Conservation (phyloP, 1,140 invertebrate species). For the Saccostrea echinata region DNA sequence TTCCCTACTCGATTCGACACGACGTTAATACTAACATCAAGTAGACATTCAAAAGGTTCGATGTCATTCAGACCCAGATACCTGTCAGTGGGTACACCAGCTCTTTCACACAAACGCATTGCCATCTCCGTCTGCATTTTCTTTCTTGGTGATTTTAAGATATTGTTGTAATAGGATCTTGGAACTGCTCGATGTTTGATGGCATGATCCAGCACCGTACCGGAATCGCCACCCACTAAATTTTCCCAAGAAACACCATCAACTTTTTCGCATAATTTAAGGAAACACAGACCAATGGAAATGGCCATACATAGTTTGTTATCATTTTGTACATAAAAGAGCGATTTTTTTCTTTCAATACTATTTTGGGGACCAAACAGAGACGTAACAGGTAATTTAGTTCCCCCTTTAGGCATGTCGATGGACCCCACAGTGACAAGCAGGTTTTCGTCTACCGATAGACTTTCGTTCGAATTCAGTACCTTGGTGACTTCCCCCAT, state of each 20-base stretch:
- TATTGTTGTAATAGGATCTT: slow-evolving; percentile 29
- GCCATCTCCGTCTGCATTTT: slow-evolving; percentile 28
- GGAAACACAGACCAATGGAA: slow-evolving; percentile 47
- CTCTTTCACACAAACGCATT: slow-evolving; percentile 10
- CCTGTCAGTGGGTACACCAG: not conserved
- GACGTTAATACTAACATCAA: slow-evolving; percentile 46
- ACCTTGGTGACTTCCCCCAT: slow-evolving; percentile 42
- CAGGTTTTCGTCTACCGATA: slow-evolving; percentile 33
- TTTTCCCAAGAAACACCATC: slow-evolving; percentile 23
- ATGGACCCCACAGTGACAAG: slow-evolving; percentile 39
- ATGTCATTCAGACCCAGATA: slow-evolving; percentile 47
- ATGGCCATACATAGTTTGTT: slow-evolving; percentile 41
- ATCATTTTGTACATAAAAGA: slow-evolving; percentile 43
- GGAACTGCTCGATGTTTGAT: slow-evolving; percentile 39
- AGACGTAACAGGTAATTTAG: slow-evolving; percentile 36
- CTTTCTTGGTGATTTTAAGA: slow-evolving; percentile 2
- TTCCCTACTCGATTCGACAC: slow-evolving; percentile 46
- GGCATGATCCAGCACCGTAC: not conserved
- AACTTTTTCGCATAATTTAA: slow-evolving; percentile 43
- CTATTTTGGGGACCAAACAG: slow-evolving; percentile 38
- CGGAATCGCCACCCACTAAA: slow-evolving; percentile 14
- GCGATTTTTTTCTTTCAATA: slow-evolving; percentile 39
- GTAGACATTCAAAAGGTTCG: slow-evolving; percentile 41
- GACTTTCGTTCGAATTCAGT: slow-evolving; percentile 39
- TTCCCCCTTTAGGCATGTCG: slow-evolving; percentile 29